Evolutionary conservation across 2,797 vertebrate species (phyloP).

Genomic region (Hydrocynus forskahlii): DNA sequence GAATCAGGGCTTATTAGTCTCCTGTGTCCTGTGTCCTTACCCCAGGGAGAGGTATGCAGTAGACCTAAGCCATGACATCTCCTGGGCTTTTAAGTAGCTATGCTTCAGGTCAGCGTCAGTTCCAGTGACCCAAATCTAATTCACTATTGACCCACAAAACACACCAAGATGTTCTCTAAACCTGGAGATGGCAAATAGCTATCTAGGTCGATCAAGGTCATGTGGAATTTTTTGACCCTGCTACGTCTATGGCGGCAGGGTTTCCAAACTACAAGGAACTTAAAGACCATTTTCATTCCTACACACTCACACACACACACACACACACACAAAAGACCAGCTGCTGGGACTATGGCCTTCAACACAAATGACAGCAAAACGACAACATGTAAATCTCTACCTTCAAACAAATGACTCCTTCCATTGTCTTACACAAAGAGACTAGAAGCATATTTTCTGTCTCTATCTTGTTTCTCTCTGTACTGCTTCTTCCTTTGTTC

Average conservation of each 20-base stretch:
- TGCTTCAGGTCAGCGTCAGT: conserved; percentile 43
- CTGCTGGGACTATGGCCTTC: background rate
- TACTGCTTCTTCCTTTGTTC: background rate
- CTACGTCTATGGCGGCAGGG: background rate
- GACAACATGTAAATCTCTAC: background rate
- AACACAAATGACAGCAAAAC: background rate
- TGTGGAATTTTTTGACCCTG: background rate
- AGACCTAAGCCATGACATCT: conserved; percentile 47
- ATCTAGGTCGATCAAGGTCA: background rate
- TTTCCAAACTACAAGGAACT: background rate
- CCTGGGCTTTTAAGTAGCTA: conserved; percentile 48
- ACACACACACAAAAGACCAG: too few relatives aligned
- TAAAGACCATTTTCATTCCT: background rate
- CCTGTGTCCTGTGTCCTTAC: conserved; percentile 30
- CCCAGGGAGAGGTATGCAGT: conserved; percentile 37
- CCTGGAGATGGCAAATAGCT: background rate
- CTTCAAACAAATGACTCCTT: conserved; percentile 21
- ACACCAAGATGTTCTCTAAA: conserved; percentile 32
- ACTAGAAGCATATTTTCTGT: background rate
- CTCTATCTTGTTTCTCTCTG: background rate
- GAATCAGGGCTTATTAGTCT: conserved; percentile 44
- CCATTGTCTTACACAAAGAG: conserved; percentile 12
- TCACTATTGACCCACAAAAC: conserved; percentile 41
- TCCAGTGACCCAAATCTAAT: conserved; percentile 37
- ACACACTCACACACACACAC: too few relatives aligned